Base-by-base conservation (phyloP, 2,888 invertebrate species). In the Drosophila maculinotata region DNA sequence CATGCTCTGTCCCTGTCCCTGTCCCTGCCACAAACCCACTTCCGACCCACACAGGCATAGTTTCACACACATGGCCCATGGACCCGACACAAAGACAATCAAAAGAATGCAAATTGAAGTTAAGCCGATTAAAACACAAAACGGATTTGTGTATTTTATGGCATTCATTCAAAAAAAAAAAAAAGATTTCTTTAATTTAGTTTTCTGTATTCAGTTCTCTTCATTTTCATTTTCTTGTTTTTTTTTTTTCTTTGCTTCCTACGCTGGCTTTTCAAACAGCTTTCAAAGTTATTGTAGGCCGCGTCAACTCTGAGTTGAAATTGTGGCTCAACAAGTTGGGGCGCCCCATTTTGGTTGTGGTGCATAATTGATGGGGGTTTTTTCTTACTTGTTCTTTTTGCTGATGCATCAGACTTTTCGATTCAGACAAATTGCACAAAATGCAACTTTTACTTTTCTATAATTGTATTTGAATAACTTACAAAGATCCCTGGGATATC, bases 51-150 rank as follows among this genome's bases (percentile, higher is more conserved):
- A 6, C 35, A 23, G 33, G 41, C 48, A 49, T 41, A 45, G 45
- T 45, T 45, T 12, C 1, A 17, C 15, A 1, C 45, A 30, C 3
- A 17, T 45, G 10, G 17, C n/a, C 38, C 42, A 7, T 25, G 10
- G 26, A 14, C 15, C 10, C 10, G 26, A 20, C 14, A 42, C 54
- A 62, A 77, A 77, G 58, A 69, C 77, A 73, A 77, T 73, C 74
- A 60, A 69, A 77, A 78, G 78, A 73, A 77, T 77, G 74, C 74
- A 75, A 75, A 75, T 75, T 73, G 78, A 69, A 69, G 51, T 54
- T 69, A 78, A 75, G 73, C 69, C 78, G 74, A 75, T 75, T 75
- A 31, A 77, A 77, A 74, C 74, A 59, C 74, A 75, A 77, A 75
- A 69, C 68, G 74, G 68, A 76, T 72, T 67, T 71, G 76, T 76